Evolutionary conservation across 2,113 vertebrate genomes (phyloP), one percentile per base, ranked within the genome.

Genomic region (Plectropomus leopardus): DNA sequence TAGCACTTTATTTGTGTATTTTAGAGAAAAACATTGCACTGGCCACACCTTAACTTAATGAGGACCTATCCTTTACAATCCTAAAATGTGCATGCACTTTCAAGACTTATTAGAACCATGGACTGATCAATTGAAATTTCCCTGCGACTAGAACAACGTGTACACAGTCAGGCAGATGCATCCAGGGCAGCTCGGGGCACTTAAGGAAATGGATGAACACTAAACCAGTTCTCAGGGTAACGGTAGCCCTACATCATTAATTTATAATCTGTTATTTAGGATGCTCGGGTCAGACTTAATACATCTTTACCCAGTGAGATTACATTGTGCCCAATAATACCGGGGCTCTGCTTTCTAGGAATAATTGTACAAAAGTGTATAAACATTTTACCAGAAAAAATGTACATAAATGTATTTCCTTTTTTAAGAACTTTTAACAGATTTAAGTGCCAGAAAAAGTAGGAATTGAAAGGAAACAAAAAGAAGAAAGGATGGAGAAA

Each of bases 151-250:
- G 58, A 79, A 23, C 21, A 32, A 2, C 2, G 1, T n/a, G 59
- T 44, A 7, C 42, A 11, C 11, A 8, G n/a, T 82, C 63, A 61
- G 69, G 65, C 24, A 57, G 68, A 71, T 85, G 76, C 63, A 71
- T 75, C 54, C 54, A 72, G 80, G 84, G 59, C 69, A 71, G 58
- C 32, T 36, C n/a, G 10, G 45, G 67, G 80, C 93, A 94, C 93
- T 96, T 94, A 94, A 88, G 90, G 88, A 95, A 95, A 95, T 94
- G 82, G 90, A 61, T 89, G 88, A 94, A 95, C 94, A 89, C 93
- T 93, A 95, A 94, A 95, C 94, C 93, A 68, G 83, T 80, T 86
- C 82, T 92, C 69, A 58, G 67, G 78, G 95, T 95, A 95, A 95
- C 75, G 60, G 66, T 90, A 94, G 77, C 86, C 57, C 81, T 30